Evolutionary conservation across 2,888 invertebrate species (phyloP), one percentile per base, ranked within the genome.

Genomic region (Idaea biselata): DNA sequence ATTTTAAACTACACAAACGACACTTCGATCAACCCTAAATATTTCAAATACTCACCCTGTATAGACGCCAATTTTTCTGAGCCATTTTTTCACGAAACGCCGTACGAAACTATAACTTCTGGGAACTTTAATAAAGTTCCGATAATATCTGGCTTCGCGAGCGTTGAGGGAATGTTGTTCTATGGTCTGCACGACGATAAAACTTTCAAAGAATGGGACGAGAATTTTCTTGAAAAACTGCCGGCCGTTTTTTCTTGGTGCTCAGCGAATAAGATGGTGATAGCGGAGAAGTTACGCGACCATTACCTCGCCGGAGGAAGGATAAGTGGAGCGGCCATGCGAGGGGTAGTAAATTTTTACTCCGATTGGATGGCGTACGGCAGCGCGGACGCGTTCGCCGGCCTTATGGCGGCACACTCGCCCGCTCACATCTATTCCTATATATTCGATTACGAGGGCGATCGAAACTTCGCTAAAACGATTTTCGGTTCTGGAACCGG

Each of bases 1-100:
- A 60, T 92, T 6, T 67, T 89, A 7, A 70, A 68, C 53, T 81
- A 81, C 0, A 84, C 87, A 1, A 70, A 66, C 8, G 89, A 83
- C 32, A 77, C 77, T 1, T 88, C 89, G 6, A 78, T 81, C 44
- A 82, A 89, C 68, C 78, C 86, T 0, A 82, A 81, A 55, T 80
- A 84, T 65, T 91, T 91, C 65, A 90, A 89, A 67, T 92, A 91
- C 68, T 72, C 86, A 0, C 91, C 91, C 0, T 91, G 91, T 65
- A 71, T 81, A 0, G 91, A 91, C 71, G 71, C 64, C 1, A 82
- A 89, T 61, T 76, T 77, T 33, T 75, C 80, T 1, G 81, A 87
- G 16, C 79, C 87, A 4, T 91, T 91, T 71, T 90, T 91, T 66
- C 78, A 76, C 58, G 87, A 86, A 62, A 81, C 85, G 54, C 91